Conservation (phyloP, 2,888 invertebrate species). For the Subacronicta megacephala region DNA sequence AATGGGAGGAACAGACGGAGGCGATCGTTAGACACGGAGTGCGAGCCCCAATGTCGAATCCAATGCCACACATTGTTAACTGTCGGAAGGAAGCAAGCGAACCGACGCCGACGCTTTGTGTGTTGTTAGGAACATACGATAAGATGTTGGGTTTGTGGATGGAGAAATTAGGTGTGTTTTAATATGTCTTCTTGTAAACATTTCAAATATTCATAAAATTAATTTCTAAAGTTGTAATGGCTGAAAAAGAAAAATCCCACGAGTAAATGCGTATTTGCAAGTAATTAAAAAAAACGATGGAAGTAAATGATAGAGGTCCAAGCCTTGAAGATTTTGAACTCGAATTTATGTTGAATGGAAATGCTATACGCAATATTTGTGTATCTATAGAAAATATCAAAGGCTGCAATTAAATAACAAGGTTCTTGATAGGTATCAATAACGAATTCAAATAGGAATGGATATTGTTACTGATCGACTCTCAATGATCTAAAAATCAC, state of each 20-base stretch:
- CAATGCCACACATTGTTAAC: constrained; percentile 87
- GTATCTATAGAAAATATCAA: too few relatives aligned
- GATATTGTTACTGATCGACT: too few relatives aligned
- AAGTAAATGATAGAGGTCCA: background rate
- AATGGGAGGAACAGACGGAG: constrained; percentile 84
- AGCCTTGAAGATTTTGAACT: background rate
- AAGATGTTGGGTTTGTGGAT: constrained; percentile 48
- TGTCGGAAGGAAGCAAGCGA: constrained; percentile 83
- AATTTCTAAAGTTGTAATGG: too few relatives aligned
- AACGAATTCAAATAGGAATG: too few relatives aligned
- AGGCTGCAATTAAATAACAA: too few relatives aligned
- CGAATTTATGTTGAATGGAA: background rate
- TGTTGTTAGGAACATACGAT: constrained; percentile 61
- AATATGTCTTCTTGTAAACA: background rate
- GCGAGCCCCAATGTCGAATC: constrained; percentile 83
- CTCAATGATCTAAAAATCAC: too few relatives aligned
- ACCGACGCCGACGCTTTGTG: constrained; percentile 72
- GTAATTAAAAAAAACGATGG: background rate
- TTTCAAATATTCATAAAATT: background rate
- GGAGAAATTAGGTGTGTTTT: constrained; percentile 45
- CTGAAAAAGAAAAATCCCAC: too few relatives aligned
- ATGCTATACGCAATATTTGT: too few relatives aligned
- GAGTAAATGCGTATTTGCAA: too few relatives aligned
- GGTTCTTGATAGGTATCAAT: too few relatives aligned
- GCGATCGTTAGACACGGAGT: constrained; percentile 83